Conservation (phyloP, 1,140 invertebrate species). For the Wasmannia auropunctata region DNA sequence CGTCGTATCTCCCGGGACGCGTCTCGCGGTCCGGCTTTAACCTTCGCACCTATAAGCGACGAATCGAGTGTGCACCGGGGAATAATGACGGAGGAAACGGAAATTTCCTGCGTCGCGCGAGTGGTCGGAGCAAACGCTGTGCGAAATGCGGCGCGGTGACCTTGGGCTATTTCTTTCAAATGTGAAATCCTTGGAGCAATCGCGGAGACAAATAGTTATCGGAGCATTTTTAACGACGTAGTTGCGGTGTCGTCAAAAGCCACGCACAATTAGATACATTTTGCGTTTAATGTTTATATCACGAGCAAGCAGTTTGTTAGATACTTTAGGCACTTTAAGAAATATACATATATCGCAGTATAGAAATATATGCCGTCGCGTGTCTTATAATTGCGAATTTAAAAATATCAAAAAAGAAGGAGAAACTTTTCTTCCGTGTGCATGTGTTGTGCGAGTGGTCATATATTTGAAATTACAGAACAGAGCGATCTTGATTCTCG, state of each 20-base stretch:
- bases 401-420: too few species aligned
- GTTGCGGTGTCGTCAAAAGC: neutral
- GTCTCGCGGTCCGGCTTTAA: neutral
- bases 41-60: neutral
- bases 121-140: too few species aligned
- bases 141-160: constrained; percentile 26
- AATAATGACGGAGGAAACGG: neutral
- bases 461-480: neutral
- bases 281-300: neutral
- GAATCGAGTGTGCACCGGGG: neutral
- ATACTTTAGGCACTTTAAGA: neutral
- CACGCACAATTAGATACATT: too few species aligned
- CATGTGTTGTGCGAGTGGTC: neutral
- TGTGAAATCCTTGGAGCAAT: neutral
- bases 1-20: neutral
- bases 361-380: too few species aligned
- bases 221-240: neutral
- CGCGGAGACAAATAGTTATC: neutral
- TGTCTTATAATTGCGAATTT: neutral
- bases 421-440: neutral
- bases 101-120: neutral
- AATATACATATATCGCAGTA: neutral
- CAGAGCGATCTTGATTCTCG: neutral
- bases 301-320: too few species aligned
- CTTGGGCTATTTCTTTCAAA: constrained; percentile 12